Evolutionary conservation across 2,797 vertebrate species (phyloP).

Genomic region (Micrastur ruficollis): DNA sequence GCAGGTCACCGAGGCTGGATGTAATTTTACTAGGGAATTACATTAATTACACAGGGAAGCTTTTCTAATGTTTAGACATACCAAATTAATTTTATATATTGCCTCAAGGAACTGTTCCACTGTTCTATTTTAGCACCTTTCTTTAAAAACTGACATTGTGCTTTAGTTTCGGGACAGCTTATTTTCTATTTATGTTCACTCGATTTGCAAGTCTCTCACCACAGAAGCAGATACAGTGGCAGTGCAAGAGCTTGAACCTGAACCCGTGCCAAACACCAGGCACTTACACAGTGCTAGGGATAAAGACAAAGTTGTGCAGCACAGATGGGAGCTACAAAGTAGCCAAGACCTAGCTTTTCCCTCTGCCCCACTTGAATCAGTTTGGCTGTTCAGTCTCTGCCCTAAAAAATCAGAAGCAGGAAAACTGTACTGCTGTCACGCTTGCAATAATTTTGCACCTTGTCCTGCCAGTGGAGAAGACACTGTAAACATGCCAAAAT

Average conservation of each 20-base stretch:
- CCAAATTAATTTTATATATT: background rate
- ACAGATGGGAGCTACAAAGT: accelerated
- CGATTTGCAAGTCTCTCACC: background rate
- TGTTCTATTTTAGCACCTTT: background rate
- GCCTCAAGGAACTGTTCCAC: background rate
- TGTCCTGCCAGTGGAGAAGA: background rate
- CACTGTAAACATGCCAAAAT: background rate
- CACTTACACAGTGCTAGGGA: no score
- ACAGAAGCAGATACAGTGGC: background rate
- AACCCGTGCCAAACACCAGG: background rate
- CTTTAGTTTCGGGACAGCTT: background rate
- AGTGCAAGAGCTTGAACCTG: background rate
- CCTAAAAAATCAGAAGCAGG: background rate
- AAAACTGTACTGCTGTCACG: background rate
- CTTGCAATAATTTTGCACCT: background rate
- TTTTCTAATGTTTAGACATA: background rate
- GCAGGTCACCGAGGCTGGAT: accelerated
- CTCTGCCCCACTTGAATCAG: background rate
- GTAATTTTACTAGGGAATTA: background rate
- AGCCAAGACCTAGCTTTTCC: background rate
- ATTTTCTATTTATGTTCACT: background rate
- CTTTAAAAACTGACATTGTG: background rate
- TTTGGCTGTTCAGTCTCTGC: background rate
- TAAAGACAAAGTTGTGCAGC: background rate
- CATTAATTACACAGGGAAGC: background rate